These are phyloP conservation scores for Neodiprion pinetum DNA, from an alignment of 1,140 invertebrate species.

Conservation along the genomic window DNA sequence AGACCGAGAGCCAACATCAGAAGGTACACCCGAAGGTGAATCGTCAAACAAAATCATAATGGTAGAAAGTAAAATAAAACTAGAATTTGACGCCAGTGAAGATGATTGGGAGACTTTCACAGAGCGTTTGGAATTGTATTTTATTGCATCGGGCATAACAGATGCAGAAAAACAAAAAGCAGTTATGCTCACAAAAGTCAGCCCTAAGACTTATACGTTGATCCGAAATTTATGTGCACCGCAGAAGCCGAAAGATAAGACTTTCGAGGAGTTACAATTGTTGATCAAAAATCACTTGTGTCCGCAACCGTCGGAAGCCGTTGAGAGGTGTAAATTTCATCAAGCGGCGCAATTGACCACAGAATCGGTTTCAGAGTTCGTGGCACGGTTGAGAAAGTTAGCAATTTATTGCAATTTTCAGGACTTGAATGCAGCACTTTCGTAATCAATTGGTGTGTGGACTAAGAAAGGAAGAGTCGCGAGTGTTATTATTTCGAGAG, in stretches of 20 bases:
- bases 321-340: slow-evolving; percentile 1
- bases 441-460: slow-evolving; percentile 16
- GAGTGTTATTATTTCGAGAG: slow-evolving; percentile 10
- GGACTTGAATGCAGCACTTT: slow-evolving; percentile 11
- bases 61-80: neutral
- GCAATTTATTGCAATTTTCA: slow-evolving; percentile 7
- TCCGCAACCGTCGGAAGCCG: slow-evolving; percentile 10
- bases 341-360: slow-evolving; percentile 8
- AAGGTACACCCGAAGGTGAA: neutral
- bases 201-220: slow-evolving; percentile 11
- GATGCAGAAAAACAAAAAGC: slow-evolving; percentile 16
- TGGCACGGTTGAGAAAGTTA: slow-evolving; percentile 9
- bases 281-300: slow-evolving; percentile 14
- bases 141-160: slow-evolving; percentile 33
- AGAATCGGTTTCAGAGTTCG: slow-evolving; percentile 9
- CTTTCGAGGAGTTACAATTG: slow-evolving; percentile 4
- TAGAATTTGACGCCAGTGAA: slow-evolving; percentile 20
- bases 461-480: slow-evolving; percentile 5
- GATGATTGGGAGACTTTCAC: slow-evolving; percentile 19
- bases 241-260: slow-evolving; percentile 3
- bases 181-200: neutral
- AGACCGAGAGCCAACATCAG: neutral
- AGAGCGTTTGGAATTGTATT: slow-evolving; percentile 37
- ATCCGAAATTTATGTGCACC: neutral
- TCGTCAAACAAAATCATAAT: neutral